A percentile compares a stretch with the other conserved stretches of the same genome.
Evolutionary conservation across 2,888 invertebrate genomes (phyloP).

Genomic region (Trachelus iudaicus): DNA sequence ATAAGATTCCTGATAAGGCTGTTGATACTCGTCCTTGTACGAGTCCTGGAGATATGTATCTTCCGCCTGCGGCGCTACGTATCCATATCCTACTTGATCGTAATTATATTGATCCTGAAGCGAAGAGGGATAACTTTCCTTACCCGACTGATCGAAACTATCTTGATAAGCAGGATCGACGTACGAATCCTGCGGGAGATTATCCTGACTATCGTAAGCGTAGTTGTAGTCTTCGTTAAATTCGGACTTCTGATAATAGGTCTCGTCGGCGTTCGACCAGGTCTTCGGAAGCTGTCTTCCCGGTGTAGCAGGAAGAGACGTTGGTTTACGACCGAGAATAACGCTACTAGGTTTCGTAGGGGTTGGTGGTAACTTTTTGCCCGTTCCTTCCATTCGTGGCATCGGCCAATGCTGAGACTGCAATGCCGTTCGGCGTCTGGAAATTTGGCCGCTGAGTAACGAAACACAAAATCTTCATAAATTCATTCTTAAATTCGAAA

Average conservation of each 20-base stretch:
- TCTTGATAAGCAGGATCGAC: conserved; percentile 37
- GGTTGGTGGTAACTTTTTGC: conserved; percentile 64
- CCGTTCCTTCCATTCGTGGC: conserved; percentile 57
- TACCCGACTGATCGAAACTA: conserved; percentile 13
- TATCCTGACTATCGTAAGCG: conserved; percentile 77
- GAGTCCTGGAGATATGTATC: conserved; percentile 41
- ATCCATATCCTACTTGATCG: background rate
- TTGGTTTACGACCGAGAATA: conserved; percentile 52
- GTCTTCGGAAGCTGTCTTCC: conserved; percentile 68
- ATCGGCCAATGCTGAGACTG: conserved; percentile 54
- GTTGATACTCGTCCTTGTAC: conserved; percentile 41
- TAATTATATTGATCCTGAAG: background rate
- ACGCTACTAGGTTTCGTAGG: conserved; percentile 59
- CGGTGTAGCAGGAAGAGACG: conserved; percentile 69
- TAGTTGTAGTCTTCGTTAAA: conserved; percentile 79
- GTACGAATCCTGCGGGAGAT: conserved; percentile 65
- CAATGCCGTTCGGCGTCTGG: conserved; percentile 49
- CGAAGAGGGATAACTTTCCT: conserved; percentile 20
- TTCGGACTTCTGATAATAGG: conserved; percentile 65
- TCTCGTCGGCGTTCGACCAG: conserved; percentile 57
- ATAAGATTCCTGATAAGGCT: conserved; percentile 21
- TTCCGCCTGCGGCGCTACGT: conserved; percentile 22
- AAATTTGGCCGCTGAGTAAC: conserved; percentile 28
- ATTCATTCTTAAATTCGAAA: background rate
- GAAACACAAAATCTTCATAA: background rate